Evolutionary conservation across 1,140 invertebrate genomes (phyloP).

Genomic region (Drosophila micromelanica): DNA sequence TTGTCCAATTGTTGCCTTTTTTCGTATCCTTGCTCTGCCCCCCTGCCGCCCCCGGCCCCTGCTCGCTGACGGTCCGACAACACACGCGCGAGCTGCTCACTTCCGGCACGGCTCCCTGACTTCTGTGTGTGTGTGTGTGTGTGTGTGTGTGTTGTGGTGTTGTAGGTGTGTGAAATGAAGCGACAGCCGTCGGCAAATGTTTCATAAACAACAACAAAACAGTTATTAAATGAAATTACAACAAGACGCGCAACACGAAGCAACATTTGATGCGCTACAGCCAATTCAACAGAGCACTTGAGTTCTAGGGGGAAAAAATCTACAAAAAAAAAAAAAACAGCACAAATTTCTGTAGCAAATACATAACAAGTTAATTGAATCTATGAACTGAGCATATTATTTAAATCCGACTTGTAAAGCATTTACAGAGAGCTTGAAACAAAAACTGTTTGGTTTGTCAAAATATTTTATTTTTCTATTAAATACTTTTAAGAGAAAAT

Average conservation of each 20-base stretch:
- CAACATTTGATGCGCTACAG: slow-evolving; percentile 34
- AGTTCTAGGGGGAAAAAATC: neutral
- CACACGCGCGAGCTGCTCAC: slow-evolving; percentile 56
- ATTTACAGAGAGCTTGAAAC: no score
- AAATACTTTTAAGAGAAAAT: no score
- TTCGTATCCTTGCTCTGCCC: neutral
- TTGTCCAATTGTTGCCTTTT: slow-evolving; percentile 37
- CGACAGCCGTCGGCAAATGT: slow-evolving; percentile 78
- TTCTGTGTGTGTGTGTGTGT: slow-evolving; percentile 25
- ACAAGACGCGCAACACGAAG: slow-evolving; percentile 40
- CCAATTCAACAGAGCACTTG: neutral
- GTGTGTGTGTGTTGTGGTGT: slow-evolving; percentile 33
- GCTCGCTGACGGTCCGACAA: slow-evolving; percentile 2
- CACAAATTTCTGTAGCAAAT: no score
- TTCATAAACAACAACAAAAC: slow-evolving; percentile 79
- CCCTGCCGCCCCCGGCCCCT: no score
- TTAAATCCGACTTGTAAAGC: no score
- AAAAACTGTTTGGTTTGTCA: no score
- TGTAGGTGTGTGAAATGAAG: slow-evolving; percentile 67
- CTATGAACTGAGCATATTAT: no score
- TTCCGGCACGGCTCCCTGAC: slow-evolving; percentile 42
- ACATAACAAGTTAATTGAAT: no score
- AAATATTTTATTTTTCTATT: no score
- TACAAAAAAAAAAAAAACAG: no score
- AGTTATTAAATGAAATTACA: slow-evolving; percentile 76